Evolutionary conservation across 2,888 invertebrate species (phyloP).

Genomic region (Oscheius sp.): DNA sequence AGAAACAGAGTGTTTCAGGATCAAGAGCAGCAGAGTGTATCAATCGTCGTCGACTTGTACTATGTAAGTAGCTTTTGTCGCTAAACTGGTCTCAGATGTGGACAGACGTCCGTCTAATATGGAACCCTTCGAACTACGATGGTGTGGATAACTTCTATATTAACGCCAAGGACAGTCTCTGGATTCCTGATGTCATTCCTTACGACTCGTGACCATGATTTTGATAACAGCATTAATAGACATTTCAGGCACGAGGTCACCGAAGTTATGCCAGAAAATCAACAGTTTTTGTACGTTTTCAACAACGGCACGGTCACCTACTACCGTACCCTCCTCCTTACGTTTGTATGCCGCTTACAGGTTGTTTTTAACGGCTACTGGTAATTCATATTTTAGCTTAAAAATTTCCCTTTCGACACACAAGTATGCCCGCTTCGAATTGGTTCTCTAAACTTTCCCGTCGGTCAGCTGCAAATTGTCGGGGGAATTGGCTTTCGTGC

Average conservation of each 20-base stretch:
- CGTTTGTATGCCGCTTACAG: background rate
- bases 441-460: background rate
- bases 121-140: background rate
- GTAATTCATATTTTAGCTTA: background rate
- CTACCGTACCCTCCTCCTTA: background rate
- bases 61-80: too few relatives aligned
- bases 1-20: background rate
- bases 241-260: too few relatives aligned
- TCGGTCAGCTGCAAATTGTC: background rate
- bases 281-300: background rate
- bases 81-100: background rate
- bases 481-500: background rate
- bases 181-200: conserved; percentile 1
- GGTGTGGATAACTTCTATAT: background rate
- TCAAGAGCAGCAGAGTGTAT: background rate
- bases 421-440: background rate
- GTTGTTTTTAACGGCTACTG: background rate
- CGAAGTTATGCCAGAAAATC: background rate
- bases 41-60: background rate
- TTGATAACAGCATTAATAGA: too few relatives aligned
- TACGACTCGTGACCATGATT: background rate
- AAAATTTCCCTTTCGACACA: background rate
- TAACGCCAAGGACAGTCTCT: background rate
- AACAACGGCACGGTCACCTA: background rate
- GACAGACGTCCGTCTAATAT: background rate